These are phyloP conservation scores for Tryphoninae sp. DNA, from an alignment of 2,888 invertebrate genomes.

Conservation along the genomic window DNA sequence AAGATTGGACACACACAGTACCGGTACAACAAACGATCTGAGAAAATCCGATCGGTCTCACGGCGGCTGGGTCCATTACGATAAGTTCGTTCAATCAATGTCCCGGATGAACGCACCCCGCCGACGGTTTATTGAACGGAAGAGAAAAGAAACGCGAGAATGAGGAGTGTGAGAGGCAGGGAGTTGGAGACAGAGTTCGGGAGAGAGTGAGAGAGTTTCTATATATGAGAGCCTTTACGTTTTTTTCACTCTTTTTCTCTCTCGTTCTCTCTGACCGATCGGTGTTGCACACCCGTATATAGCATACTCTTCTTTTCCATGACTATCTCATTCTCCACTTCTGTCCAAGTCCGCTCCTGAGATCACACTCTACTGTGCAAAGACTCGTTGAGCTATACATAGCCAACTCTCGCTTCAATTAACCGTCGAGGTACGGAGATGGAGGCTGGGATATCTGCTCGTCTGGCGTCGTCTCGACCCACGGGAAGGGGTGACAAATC, in stretches of 20 bases:
- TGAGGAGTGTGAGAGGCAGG: slow-evolving; percentile 30
- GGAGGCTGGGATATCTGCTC: slow-evolving; percentile 49
- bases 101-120: slow-evolving; percentile 70
- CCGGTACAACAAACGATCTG: slow-evolving; percentile 63
- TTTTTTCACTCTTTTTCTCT: not conserved
- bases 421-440: slow-evolving; percentile 68
- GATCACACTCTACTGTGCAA: slow-evolving; percentile 38
- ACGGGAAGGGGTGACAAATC: slow-evolving; percentile 74
- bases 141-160: slow-evolving; percentile 54
- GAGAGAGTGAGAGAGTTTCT: slow-evolving; percentile 15
- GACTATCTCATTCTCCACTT: slow-evolving; percentile 26
- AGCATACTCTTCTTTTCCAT: slow-evolving; percentile 28
- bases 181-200: not conserved
- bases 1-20: slow-evolving; percentile 10
- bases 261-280: slow-evolving; percentile 19
- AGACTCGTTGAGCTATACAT: slow-evolving; percentile 29
- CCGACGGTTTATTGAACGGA: slow-evolving; percentile 53
- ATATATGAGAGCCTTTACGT: not conserved
- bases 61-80: slow-evolving; percentile 66
- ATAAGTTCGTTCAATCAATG: slow-evolving; percentile 72
- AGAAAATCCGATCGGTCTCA: slow-evolving; percentile 70
- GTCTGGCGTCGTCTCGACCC: slow-evolving; percentile 62
- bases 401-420: slow-evolving; percentile 73
- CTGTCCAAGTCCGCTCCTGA: slow-evolving; percentile 18
- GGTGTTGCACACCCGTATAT: slow-evolving; percentile 16